Conservation (phyloP, 1,140 invertebrate species). For the Lucilia cuprina region DNA sequence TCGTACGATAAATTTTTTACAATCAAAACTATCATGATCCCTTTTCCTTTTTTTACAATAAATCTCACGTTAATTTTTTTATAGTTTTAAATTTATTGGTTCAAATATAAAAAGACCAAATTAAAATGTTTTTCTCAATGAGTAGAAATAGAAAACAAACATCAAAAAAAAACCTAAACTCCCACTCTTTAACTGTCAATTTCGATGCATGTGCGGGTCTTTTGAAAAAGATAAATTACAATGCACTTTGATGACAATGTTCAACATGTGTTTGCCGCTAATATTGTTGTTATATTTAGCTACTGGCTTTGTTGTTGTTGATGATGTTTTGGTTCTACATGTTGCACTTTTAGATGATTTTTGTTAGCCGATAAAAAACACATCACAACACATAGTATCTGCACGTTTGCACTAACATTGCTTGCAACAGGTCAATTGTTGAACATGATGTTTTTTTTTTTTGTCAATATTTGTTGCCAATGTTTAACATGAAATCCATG, state of each 20-base stretch:
- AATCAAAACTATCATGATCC: no score
- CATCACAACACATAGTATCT: background rate
- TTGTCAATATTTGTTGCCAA: background rate
- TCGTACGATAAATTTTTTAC: no score
- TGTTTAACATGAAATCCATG: slow-evolving; percentile 6
- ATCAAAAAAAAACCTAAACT: background rate
- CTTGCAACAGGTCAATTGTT: background rate
- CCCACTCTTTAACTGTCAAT: background rate
- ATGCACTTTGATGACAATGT: background rate
- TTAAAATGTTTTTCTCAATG: no score
- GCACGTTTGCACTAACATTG: background rate
- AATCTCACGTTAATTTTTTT: no score
- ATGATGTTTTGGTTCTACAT: background rate
- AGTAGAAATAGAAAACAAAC: no score
- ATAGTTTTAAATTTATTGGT: no score
- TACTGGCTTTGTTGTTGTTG: background rate
- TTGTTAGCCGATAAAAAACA: background rate
- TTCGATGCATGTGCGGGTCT: background rate
- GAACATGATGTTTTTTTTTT: background rate
- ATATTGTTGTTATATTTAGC: background rate
- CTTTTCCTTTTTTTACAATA: no score
- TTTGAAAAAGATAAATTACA: background rate
- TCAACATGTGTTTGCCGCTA: background rate
- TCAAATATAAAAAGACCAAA: no score
- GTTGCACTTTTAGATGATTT: background rate